These are phyloP conservation scores for Troides oblongomaculatus DNA, from an alignment of 2,888 invertebrate species.

Conservation along the genomic window DNA sequence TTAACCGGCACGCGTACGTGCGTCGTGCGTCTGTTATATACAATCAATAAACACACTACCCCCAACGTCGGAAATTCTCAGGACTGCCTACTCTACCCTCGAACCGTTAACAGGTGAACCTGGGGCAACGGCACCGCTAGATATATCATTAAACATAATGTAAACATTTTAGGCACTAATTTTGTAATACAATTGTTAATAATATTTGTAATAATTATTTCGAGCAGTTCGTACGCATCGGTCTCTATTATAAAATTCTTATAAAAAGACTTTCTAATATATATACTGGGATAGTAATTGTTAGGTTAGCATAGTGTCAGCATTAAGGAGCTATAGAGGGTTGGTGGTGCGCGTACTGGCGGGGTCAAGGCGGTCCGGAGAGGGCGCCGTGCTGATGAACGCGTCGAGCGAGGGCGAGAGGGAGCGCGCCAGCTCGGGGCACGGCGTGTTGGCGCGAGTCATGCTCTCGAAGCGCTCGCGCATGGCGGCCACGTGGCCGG, in stretches of 20 bases:
- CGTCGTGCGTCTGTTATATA: slow-evolving; percentile 42
- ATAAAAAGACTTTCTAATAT: slow-evolving; percentile 1
- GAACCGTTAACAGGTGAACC: slow-evolving; percentile 6
- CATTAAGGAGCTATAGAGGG: background rate
- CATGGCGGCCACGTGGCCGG: slow-evolving; percentile 78
- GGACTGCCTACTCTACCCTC: slow-evolving; percentile 7
- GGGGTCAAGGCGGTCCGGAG: slow-evolving; percentile 55
- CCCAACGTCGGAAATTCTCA: slow-evolving; percentile 4
- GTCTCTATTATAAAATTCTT: slow-evolving; percentile 18
- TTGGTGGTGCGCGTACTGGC: no score
- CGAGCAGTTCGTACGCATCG: slow-evolving; percentile 1
- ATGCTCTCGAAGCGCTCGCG: slow-evolving; percentile 73
- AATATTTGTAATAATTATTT: no score
- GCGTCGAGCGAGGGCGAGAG: slow-evolving; percentile 53
- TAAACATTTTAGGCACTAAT: slow-evolving; percentile 24
- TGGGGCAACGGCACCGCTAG: slow-evolving; percentile 15
- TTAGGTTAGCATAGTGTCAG: no score
- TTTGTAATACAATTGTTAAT: slow-evolving; percentile 6
- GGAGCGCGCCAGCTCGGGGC: slow-evolving; percentile 57
- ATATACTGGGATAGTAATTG: no score
- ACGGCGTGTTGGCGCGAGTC: slow-evolving; percentile 70
- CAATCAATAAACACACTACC: slow-evolving; percentile 25
- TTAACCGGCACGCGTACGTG: slow-evolving; percentile 41
- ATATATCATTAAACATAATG: background rate
- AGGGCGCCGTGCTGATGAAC: slow-evolving; percentile 58